Base-by-base conservation (phyloP, 2,113 vertebrate genomes). In the Anas platyrhynchos region DNA sequence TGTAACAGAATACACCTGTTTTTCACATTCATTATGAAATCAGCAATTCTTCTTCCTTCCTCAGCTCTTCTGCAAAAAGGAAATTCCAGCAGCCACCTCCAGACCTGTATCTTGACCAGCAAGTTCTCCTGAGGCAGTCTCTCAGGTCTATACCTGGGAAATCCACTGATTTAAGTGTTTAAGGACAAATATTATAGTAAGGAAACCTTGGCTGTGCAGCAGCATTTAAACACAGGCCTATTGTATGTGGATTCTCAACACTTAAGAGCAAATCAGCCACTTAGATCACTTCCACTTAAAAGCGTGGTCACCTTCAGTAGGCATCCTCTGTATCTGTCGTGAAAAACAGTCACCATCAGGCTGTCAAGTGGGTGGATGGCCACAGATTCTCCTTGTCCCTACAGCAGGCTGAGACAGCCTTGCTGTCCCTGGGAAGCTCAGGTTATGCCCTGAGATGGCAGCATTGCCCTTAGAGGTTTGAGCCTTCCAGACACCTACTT, bases 401-500 rank as follows among this genome's bases (percentile, higher is more conserved):
- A 0, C 34, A 55, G 11, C 31, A 86, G 27, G 8, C 36, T 71
- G 61, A 15, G 22, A 44, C 32, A 41, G 13, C 44, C 9, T 63
- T 41, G 10, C 62, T 72, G 26, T 31, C 14, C 13, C 5, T 52
- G 14, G 54, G 38, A 61, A 76, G 34, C 22, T 68, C 54, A 38
- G 59, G 9, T 17, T 29, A 7, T 23, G 34, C 8, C 12, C 23
- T 12, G 38, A 65, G 26, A 20, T 11, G 22, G 27, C 25, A 65
- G 31, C 11, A 12, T 36, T 72, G 13, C 59, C 41, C 46, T 56
- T 4, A 7, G 43, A 18, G 8, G 4, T 62, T 54, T 77, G 23
- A 4, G 1, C 21, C 31, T 63, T 21, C 41, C 22, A 3, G 10
- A 16, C 48, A 31, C 4, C 6, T 29, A 0, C 50, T 83, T 74